phyloP scores from a whole-genome alignment of 2,888 invertebrate genomes.

The Plagodis dolabraria region DNA sequence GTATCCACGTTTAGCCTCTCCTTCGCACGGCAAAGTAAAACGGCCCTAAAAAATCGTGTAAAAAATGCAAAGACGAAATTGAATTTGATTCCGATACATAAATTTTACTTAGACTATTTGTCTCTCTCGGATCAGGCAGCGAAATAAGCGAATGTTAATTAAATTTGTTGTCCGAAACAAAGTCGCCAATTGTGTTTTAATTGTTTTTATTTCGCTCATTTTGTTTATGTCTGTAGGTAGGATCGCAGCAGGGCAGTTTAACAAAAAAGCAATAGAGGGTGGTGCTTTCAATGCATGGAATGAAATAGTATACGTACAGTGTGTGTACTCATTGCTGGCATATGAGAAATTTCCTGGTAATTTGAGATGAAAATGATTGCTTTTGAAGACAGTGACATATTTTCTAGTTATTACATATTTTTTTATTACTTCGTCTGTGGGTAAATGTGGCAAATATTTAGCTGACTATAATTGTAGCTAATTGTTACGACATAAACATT shows the following conservation, averaged over 20 bases:
- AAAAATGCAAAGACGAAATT: conserved; percentile 83
- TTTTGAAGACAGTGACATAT: no score
- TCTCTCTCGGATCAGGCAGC: conserved; percentile 78
- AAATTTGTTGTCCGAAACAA: conserved; percentile 76
- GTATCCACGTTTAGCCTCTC: conserved; percentile 58
- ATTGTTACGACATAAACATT: no score
- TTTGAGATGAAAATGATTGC: no score
- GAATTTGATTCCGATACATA: conserved; percentile 84
- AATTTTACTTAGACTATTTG: conserved; percentile 84
- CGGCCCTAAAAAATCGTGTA: conserved; percentile 76
- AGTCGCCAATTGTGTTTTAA: conserved; percentile 71
- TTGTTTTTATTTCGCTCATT: conserved; percentile 60
- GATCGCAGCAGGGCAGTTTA: background rate
- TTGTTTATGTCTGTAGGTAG: conserved; percentile 26
- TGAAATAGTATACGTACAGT: conserved; percentile 1
- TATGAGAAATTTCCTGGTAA: no score
- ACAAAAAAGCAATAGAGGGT: no score
- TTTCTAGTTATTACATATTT: no score
- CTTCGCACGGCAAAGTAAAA: conserved; percentile 57
- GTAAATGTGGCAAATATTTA: no score
- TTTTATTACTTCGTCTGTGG: no score
- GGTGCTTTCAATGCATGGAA: no score
- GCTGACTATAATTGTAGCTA: no score
- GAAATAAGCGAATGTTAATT: conserved; percentile 79
- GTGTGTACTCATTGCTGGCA: no score